These are phyloP conservation scores for Prinia subflava DNA, from an alignment of 2,113 vertebrate genomes.

Conservation along the genomic window DNA sequence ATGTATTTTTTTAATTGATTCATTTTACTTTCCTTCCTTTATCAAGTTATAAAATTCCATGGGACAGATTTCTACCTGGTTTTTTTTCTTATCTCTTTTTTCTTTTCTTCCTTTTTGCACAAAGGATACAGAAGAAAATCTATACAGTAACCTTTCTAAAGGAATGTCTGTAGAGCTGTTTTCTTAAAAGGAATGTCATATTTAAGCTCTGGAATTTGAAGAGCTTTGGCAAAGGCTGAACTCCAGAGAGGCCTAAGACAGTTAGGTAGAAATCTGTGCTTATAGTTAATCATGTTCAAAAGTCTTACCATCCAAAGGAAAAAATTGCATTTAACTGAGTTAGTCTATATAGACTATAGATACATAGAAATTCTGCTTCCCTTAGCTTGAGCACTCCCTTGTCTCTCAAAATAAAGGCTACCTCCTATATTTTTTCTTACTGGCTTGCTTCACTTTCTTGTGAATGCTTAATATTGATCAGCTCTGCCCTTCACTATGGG, in stretches of 20 bases:
- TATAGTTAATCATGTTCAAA: neutral
- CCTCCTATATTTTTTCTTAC: neutral
- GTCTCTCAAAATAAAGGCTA: neutral
- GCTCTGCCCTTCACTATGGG: constrained; percentile 29
- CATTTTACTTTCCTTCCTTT: neutral
- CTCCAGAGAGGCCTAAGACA: neutral
- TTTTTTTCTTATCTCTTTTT: too few species aligned
- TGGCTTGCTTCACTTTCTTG: constrained; percentile 18
- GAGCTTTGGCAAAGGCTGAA: neutral
- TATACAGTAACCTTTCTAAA: neutral
- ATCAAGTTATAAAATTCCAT: neutral
- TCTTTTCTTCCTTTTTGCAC: neutral
- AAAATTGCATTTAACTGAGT: neutral
- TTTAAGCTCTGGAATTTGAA: neutral
- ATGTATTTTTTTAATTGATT: neutral
- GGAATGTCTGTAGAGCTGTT: neutral
- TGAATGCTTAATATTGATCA: constrained; percentile 41
- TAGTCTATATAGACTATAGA: too few species aligned
- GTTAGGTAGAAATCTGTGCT: neutral
- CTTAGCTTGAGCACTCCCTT: neutral
- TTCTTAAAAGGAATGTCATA: neutral
- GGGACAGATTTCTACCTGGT: neutral
- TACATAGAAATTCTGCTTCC: neutral
- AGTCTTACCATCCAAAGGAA: neutral
- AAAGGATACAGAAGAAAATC: neutral